Evolutionary conservation across 2,888 invertebrate genomes (phyloP), one percentile per base, ranked within the genome.

Genomic region (Drosophila pseudotakahashii): DNA sequence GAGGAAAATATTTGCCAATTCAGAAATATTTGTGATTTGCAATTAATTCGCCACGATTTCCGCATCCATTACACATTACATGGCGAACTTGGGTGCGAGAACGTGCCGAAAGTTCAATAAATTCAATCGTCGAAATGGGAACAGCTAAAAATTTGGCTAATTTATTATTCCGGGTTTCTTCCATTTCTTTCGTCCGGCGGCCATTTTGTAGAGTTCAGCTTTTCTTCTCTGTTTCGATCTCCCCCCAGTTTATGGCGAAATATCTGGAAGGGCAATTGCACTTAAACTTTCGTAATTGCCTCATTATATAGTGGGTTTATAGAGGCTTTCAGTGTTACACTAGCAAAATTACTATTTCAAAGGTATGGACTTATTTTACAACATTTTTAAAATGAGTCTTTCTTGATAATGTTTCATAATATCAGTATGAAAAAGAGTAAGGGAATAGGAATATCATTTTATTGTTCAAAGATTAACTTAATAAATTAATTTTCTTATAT

Each of bases 31-130:
- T 66, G 9, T 32, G 32, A 66, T 66, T 66, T 47, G 69, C 23
- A 45, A 69, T 64, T 64, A 54, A 64, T 63, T 63, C 14, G 32
- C 34, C 1, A n/a, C 14, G 32, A 23, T 34, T 42, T 16, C 23
- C 23, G 61, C 30, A 64, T 45, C 32, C 5, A 63, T 59, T 59
- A 59, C 58, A 59, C 5, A 63, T 59, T 59, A 59, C 58, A 59
- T 32, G 10, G 39, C n/a, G 16, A 19, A 32, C 11, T 7, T 7
- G 2, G 0, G 3, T 14, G 59, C 32, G 14, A 55, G 14, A 55
- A 66, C 66, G 66, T 66, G 66, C 66, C 45, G 9, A 55, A 47
- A 47, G 39, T 55, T 47, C 19, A 48, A 48, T 26, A 47, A 47
- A 14, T 47, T 44, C 13, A 23, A 37, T 52, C 13, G 16, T 3